Percentiles rank a stretch among this genome's conserved stretches.
phyloP scores from a whole-genome alignment of 2,113 vertebrate genomes.

The Ceratotherium simum region DNA sequence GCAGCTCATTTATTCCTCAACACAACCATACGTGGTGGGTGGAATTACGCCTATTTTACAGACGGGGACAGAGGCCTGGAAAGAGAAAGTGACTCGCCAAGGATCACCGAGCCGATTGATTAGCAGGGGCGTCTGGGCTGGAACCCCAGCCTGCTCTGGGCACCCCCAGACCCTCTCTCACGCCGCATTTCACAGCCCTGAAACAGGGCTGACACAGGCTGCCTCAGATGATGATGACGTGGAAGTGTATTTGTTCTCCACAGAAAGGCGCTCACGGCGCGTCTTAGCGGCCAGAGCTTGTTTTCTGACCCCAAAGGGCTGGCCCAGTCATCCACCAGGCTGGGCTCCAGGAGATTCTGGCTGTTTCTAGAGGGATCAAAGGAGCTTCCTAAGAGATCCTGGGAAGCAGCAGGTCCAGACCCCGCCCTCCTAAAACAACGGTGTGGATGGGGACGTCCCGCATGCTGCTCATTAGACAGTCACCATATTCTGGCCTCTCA shows the following conservation, averaged over 20 bases:
- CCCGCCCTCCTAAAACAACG: neutral
- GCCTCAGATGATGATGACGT: neutral
- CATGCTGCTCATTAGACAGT: neutral
- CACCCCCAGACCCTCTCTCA: neutral
- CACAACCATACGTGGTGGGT: neutral
- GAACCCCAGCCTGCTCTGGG: no score
- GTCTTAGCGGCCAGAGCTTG: neutral
- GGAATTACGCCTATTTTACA: neutral
- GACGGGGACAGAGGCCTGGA: neutral
- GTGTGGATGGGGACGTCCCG: neutral
- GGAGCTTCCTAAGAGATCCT: neutral
- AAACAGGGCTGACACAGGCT: neutral
- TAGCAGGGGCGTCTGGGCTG: neutral
- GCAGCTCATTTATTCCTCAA: neutral
- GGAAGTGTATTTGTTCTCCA: neutral
- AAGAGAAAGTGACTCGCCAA: neutral
- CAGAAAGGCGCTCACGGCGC: neutral
- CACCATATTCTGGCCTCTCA: neutral
- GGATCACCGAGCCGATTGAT: neutral
- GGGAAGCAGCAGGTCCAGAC: neutral
- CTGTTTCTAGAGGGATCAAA: neutral
- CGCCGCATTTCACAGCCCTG: no score
- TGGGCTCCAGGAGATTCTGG: neutral
- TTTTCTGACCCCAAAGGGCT: neutral
- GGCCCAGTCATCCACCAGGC: neutral